Conservation (phyloP, 2,113 vertebrate genomes). For the Pseudorhombus dupliciocellatus region DNA sequence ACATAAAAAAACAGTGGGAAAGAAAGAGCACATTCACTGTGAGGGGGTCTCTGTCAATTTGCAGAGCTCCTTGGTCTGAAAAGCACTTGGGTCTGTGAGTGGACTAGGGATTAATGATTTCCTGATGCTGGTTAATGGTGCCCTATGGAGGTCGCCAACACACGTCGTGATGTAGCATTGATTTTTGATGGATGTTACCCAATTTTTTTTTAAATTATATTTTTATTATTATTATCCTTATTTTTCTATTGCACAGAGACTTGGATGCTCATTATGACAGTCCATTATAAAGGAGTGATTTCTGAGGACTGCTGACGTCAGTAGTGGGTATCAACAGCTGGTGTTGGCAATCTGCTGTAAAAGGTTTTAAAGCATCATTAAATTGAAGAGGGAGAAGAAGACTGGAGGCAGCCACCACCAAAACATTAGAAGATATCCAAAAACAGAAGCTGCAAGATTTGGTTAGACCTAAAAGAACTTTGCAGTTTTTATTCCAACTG, state of each 20-base stretch:
- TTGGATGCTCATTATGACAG: background rate
- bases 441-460: background rate
- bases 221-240: background rate
- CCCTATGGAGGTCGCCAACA: background rate
- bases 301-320: conserved; percentile 1
- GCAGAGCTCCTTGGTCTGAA: conserved; percentile 22
- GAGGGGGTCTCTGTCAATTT: conserved; percentile 34
- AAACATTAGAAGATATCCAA: background rate
- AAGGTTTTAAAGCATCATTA: background rate
- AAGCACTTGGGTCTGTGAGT: conserved; percentile 12
- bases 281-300: background rate
- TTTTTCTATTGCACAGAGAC: background rate
- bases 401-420: background rate
- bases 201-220: no score
- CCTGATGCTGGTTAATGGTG: background rate
- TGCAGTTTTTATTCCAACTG: background rate
- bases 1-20: conserved; percentile 18
- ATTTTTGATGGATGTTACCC: background rate
- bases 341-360: background rate
- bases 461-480: background rate
- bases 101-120: conserved; percentile 21
- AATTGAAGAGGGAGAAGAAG: background rate
- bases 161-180: background rate
- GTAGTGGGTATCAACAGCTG: background rate
- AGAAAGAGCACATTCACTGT: conserved; percentile 43